Percentiles rank a stretch among this genome's conserved stretches.
Evolutionary conservation across 1,140 invertebrate species (phyloP).

Genomic region (Drosophila ohnishii): DNA sequence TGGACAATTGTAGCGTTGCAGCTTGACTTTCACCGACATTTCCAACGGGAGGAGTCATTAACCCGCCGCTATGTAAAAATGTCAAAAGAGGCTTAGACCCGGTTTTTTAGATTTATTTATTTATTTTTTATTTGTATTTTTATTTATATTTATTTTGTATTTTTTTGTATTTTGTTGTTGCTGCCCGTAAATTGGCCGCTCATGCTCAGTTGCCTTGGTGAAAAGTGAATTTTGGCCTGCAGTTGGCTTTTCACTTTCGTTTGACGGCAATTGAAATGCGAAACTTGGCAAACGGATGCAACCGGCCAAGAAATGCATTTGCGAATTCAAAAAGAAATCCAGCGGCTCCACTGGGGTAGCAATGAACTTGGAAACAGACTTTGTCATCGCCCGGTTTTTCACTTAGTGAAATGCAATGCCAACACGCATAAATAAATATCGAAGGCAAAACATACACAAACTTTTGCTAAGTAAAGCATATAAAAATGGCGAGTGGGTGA

Average conservation of each 20-base stretch:
- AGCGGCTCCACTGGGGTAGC: constrained; percentile 27
- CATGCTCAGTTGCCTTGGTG: constrained; percentile 58
- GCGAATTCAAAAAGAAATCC: constrained; percentile 25
- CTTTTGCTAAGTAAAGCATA: constrained; percentile 39
- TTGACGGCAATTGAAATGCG: constrained; percentile 73
- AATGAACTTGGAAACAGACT: constrained; percentile 70
- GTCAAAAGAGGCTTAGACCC: constrained; percentile 50
- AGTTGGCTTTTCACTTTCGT: constrained; percentile 79
- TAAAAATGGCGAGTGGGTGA: constrained; percentile 30
- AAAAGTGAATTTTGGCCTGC: constrained; percentile 70
- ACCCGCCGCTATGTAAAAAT: constrained; percentile 65
- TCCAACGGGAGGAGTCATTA: constrained; percentile 39
- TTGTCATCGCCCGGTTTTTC: constrained; percentile 52
- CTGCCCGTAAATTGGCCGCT: constrained; percentile 69
- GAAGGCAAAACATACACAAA: constrained; percentile 8
- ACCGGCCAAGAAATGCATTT: constrained; percentile 26
- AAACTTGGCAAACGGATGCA: constrained; percentile 80
- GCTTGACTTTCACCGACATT: constrained; percentile 79
- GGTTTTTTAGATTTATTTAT: constrained; percentile 18
- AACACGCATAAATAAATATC: constrained; percentile 67
- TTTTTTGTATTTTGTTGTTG: neutral
- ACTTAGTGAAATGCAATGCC: constrained; percentile 74
- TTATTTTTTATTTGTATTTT: constrained; percentile 8
- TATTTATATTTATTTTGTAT: constrained; percentile 6
- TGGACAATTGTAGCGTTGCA: constrained; percentile 79